Evolutionary conservation across 2,888 invertebrate species (phyloP).

Genomic region (Harpalus rufipes): DNA sequence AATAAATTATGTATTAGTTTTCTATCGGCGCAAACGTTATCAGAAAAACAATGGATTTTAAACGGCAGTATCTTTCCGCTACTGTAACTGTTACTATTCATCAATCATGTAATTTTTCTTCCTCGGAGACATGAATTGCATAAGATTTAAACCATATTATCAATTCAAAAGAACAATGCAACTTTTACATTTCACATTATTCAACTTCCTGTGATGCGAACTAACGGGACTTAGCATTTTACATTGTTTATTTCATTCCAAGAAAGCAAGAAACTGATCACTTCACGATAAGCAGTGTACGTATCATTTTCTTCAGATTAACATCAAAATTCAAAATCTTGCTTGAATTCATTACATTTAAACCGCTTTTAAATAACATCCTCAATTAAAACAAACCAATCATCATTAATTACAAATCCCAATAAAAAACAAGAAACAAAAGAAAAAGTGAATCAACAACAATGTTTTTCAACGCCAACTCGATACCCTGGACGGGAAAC

Average conservation of each 20-base stretch:
- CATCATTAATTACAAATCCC: constrained; percentile 43
- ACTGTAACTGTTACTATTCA: constrained; percentile 26
- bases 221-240: constrained; percentile 29
- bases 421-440: constrained; percentile 18
- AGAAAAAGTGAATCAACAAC: constrained; percentile 34
- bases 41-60: constrained; percentile 10
- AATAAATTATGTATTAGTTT: neutral
- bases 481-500: constrained; percentile 49
- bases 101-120: constrained; percentile 13
- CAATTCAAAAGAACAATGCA: constrained; percentile 33
- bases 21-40: neutral
- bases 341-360: constrained; percentile 11
- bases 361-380: constrained; percentile 53
- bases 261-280: constrained; percentile 22
- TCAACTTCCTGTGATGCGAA: constrained; percentile 29
- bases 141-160: constrained; percentile 27
- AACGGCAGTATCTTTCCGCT: constrained; percentile 10
- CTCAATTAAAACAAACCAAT: constrained; percentile 57
- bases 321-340: constrained; percentile 48
- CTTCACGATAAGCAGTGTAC: neutral
- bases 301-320: constrained; percentile 26
- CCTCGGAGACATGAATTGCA: neutral
- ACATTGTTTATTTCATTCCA: constrained; percentile 39
- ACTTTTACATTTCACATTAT: constrained; percentile 44
- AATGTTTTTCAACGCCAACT: constrained; percentile 45